Evolutionary conservation across 30 jellyfish, hydroid and myxozoan genomes (phyloP).

Genomic region (Aurelia sp.): DNA sequence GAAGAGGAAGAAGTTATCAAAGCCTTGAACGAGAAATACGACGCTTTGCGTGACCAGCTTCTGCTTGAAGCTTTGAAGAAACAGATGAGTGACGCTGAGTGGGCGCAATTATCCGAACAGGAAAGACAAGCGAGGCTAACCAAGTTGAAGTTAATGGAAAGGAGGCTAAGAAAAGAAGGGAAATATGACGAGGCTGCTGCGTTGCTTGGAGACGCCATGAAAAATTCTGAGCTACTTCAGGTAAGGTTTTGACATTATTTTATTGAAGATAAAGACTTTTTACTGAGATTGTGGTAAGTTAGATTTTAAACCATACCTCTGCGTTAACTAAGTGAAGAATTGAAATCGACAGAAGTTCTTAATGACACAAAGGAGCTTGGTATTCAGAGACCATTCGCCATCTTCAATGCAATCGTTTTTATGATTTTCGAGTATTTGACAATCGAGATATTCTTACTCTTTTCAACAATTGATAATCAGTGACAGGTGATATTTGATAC

Average conservation of each 20-base stretch:
- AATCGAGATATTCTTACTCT: too few species aligned
- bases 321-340: too few species aligned
- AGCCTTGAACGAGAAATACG: slow-evolving; percentile 88
- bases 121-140: slow-evolving; percentile 90
- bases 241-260: slow-evolving; percentile 27
- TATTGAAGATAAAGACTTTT: too few species aligned
- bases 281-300: too few species aligned
- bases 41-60: slow-evolving; percentile 84
- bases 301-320: too few species aligned
- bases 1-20: slow-evolving; percentile 88
- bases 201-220: slow-evolving; percentile 84
- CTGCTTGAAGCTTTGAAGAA: slow-evolving; percentile 82
- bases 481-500: too few species aligned
- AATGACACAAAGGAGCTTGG: too few species aligned
- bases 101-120: slow-evolving; percentile 92
- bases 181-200: slow-evolving; percentile 89
- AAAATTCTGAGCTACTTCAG: slow-evolving; percentile 70
- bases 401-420: too few species aligned
- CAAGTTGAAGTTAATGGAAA: slow-evolving; percentile 82
- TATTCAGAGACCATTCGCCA: too few species aligned
- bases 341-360: too few species aligned
- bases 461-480: too few species aligned
- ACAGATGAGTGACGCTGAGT: slow-evolving; percentile 90
- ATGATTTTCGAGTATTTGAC: too few species aligned
- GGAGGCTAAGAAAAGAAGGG: slow-evolving; percentile 92